Percentiles rank a stretch among this genome's conserved stretches.
Evolutionary conservation across 2,888 invertebrate genomes (phyloP).

Genomic region (Azorinus chamasolen): DNA sequence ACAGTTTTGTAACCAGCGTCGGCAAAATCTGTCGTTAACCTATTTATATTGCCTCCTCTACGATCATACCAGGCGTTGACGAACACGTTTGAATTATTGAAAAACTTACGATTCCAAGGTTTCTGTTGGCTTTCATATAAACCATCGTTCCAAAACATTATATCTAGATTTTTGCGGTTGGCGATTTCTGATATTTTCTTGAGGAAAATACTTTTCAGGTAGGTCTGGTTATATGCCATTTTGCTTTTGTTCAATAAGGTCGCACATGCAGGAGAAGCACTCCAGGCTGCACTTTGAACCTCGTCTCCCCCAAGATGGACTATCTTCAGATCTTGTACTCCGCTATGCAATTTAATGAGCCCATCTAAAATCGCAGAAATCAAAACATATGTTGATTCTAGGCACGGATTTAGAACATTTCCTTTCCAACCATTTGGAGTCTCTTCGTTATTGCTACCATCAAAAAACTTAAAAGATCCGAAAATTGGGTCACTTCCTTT

Average conservation of each 20-base stretch:
- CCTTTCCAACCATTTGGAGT: constrained; percentile 72
- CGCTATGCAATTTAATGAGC: constrained; percentile 55
- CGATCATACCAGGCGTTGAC: constrained; percentile 53
- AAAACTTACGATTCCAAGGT: constrained; percentile 23
- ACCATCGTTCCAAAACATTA: constrained; percentile 78
- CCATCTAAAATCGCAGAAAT: constrained; percentile 46
- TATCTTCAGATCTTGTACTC: constrained; percentile 57
- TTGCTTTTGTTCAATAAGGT: constrained; percentile 6
- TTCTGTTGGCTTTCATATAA: constrained; percentile 13
- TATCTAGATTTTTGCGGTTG: constrained; percentile 43
- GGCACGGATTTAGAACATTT: constrained; percentile 76
- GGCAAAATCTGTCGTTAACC: constrained; percentile 42
- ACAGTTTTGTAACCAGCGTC: constrained; percentile 56
- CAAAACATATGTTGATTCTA: constrained; percentile 67
- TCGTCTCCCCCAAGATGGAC: constrained; percentile 73
- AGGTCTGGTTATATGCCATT: constrained; percentile 1
- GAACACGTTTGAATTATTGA: constrained; percentile 40
- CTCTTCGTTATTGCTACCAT: not conserved
- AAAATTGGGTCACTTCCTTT: not conserved
- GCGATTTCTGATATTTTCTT: constrained; percentile 46
- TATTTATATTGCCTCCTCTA: constrained; percentile 33
- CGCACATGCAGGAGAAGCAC: constrained; percentile 63
- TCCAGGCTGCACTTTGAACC: constrained; percentile 67
- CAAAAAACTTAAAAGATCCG: not conserved
- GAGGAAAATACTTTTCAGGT: constrained; percentile 65